Conservation (phyloP, 1,140 invertebrate genomes). For the Whitmania pigra region DNA sequence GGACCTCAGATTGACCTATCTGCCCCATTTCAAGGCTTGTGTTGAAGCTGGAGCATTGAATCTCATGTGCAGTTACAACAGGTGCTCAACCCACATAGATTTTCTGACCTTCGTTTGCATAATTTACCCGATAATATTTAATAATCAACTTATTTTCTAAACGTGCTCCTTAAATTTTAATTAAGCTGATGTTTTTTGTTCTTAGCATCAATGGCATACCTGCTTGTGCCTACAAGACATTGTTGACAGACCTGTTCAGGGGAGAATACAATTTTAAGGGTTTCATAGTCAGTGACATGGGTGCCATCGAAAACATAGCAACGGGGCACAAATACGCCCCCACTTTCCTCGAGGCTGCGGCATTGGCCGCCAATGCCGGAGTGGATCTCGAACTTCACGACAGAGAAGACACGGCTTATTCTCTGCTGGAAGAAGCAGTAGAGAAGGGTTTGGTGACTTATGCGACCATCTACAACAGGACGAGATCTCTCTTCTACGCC, state of each 20-base stretch:
- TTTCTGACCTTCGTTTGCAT: background rate
- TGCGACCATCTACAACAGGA: slow-evolving; percentile 8
- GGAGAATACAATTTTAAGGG: slow-evolving; percentile 20
- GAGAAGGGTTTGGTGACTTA: background rate
- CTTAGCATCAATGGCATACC: slow-evolving; percentile 23
- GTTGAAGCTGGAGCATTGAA: slow-evolving; percentile 36
- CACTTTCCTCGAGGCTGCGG: background rate
- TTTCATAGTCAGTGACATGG: slow-evolving; percentile 24
- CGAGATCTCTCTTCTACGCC: slow-evolving; percentile 5
- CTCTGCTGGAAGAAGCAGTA: slow-evolving; percentile 8
- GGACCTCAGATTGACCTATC: slow-evolving; percentile 37
- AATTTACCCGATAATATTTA: background rate
- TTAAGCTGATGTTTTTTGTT: too few relatives aligned
- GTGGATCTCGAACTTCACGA: slow-evolving; percentile 14
- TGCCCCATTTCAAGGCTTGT: slow-evolving; percentile 39
- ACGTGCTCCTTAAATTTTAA: too few relatives aligned
- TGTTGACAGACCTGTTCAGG: slow-evolving; percentile 20
- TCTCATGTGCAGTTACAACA: slow-evolving; percentile 40
- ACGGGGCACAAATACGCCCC: slow-evolving; percentile 20
- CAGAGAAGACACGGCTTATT: background rate
- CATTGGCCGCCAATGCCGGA: slow-evolving; percentile 12
- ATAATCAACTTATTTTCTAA: background rate
- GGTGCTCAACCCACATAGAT: slow-evolving; percentile 25
- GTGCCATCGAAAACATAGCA: slow-evolving; percentile 18
- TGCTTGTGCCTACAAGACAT: slow-evolving; percentile 23